phyloP scores from a whole-genome alignment of 2,888 invertebrate species.

The Drosophila falleni region DNA sequence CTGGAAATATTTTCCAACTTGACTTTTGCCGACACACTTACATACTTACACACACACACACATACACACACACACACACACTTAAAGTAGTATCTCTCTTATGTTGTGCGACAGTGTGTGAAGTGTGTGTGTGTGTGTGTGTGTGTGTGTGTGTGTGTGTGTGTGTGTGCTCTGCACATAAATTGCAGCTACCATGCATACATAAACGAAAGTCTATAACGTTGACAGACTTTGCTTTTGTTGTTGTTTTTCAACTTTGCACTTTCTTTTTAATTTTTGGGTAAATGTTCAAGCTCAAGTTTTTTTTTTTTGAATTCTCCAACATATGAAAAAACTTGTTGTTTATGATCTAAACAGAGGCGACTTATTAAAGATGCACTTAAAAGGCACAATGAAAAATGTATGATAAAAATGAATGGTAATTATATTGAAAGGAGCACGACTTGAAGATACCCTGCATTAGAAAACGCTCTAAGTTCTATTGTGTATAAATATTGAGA shows the following conservation, averaged over 20 bases:
- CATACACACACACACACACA: no score
- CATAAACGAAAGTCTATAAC: constrained; percentile 57
- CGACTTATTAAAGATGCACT: constrained; percentile 7
- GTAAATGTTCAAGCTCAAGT: constrained; percentile 41
- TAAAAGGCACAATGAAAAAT: background rate
- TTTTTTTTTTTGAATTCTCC: constrained; percentile 5
- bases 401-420: background rate
- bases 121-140: constrained; percentile 27
- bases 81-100: background rate
- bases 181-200: constrained; percentile 72
- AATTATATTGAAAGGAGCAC: background rate
- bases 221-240: constrained; percentile 45
- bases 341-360: constrained; percentile 32
- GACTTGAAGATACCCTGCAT: background rate
- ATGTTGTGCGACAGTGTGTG: constrained; percentile 5
- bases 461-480: background rate
- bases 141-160: constrained; percentile 20
- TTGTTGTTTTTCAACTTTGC: constrained; percentile 16
- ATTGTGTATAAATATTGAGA: no score
- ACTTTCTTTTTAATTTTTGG: constrained; percentile 10
- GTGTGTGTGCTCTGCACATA: constrained; percentile 53
- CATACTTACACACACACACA: constrained; percentile 12
- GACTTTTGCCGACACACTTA: constrained; percentile 41
- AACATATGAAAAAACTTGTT: constrained; percentile 14
- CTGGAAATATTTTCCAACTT: constrained; percentile 67